Evolutionary conservation across 2,888 invertebrate species (phyloP).

Genomic region (Mycalesis mineus): DNA sequence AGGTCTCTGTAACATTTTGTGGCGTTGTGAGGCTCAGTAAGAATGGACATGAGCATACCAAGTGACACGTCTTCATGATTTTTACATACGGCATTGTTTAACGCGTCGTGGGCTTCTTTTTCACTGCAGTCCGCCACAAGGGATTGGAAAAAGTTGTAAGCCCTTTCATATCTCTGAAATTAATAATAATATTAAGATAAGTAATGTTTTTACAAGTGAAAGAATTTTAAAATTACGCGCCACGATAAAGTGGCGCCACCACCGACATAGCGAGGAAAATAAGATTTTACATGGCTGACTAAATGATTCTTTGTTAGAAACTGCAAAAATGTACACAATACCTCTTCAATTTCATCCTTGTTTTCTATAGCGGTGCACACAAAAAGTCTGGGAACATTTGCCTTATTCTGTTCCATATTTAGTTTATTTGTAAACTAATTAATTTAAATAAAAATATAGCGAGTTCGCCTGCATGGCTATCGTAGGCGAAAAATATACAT

Average conservation of each 20-base stretch:
- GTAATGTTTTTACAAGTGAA: constrained; percentile 22
- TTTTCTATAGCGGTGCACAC: constrained; percentile 89
- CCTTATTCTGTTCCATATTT: constrained; percentile 79
- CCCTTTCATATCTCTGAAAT: constrained; percentile 93
- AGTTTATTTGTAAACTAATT: constrained; percentile 70
- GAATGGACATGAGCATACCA: constrained; percentile 91
- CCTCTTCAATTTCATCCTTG: constrained; percentile 95
- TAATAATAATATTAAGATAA: constrained; percentile 32
- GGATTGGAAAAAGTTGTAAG: constrained; percentile 86
- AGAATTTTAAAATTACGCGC: constrained; percentile 65
- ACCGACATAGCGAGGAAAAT: constrained; percentile 64
- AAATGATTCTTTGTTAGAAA: constrained; percentile 73
- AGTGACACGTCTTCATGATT: constrained; percentile 96
- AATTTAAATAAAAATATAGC: constrained; percentile 77
- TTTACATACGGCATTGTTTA: constrained; percentile 93
- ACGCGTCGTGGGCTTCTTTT: constrained; percentile 94
- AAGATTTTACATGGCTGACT: constrained; percentile 74
- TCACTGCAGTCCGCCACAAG: constrained; percentile 91
- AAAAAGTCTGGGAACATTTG: constrained; percentile 85
- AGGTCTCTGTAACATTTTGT: constrained; percentile 94
- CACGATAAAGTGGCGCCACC: constrained; percentile 63
- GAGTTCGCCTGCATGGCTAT: constrained; percentile 81
- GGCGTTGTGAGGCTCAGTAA: constrained; percentile 90
- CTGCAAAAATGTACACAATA: constrained; percentile 77
- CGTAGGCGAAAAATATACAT: constrained; percentile 78